A percentile compares a stretch with the other conserved stretches of the same genome.
phyloP scores from a whole-genome alignment of 2,888 invertebrate species.

The Caenorhabditis imperialis region DNA sequence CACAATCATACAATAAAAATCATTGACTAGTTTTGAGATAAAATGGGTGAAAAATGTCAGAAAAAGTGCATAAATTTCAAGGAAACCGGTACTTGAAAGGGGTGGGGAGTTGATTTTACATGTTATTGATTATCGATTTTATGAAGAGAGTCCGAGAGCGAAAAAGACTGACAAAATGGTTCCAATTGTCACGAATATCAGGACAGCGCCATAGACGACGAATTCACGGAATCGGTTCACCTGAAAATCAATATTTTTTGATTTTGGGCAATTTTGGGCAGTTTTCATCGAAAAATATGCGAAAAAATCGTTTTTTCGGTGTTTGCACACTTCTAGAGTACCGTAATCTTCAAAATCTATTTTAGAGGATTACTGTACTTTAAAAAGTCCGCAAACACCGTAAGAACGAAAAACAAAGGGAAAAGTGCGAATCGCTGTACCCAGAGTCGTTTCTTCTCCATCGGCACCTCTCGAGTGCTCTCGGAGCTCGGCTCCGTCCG shows the following conservation, averaged over 20 bases:
- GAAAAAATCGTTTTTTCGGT: background rate
- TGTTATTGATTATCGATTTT: background rate
- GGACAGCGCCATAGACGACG: conserved; percentile 43
- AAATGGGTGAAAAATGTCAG: background rate
- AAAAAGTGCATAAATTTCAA: background rate
- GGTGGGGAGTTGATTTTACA: background rate
- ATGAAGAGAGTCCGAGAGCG: conserved; percentile 20
- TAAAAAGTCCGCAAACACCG: no score
- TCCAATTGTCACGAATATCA: conserved; percentile 37
- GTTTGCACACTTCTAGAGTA: no score
- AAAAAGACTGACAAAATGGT: conserved; percentile 40
- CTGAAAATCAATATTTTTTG: no score
- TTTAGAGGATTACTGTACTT: no score
- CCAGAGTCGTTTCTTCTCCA: conserved; percentile 29
- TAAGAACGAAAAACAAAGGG: no score
- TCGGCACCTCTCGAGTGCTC: conserved; percentile 13
- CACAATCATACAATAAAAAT: background rate
- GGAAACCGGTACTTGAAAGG: background rate
- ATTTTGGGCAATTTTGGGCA: no score
- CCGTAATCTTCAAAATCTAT: no score
- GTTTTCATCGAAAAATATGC: no score
- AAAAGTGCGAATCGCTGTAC: no score
- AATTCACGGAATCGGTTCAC: conserved; percentile 47
- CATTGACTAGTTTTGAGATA: background rate
- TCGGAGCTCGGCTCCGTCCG: background rate